phyloP scores from a whole-genome alignment of 2,888 invertebrate species.

The Coenonympha arcania region DNA sequence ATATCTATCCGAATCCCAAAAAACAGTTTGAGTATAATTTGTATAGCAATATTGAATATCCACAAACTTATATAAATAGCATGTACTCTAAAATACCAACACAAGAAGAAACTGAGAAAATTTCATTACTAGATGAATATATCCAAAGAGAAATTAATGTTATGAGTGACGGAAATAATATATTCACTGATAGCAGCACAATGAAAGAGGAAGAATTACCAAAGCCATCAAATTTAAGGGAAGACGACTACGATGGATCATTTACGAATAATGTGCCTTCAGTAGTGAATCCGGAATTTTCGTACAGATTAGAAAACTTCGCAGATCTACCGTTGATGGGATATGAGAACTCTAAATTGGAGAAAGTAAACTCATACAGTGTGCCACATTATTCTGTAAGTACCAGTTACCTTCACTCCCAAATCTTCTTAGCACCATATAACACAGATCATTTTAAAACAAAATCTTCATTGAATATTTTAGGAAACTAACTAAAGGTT shows the following conservation, averaged over 20 bases:
- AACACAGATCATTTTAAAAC: background rate
- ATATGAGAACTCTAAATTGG: constrained; percentile 49
- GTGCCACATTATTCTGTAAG: constrained; percentile 69
- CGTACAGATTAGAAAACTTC: constrained; percentile 54
- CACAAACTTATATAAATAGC: constrained; percentile 12
- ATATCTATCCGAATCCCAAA: background rate
- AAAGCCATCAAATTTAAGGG: constrained; percentile 50
- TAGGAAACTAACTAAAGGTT: no score
- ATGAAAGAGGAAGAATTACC: constrained; percentile 47
- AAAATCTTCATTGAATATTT: background rate
- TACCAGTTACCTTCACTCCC: constrained; percentile 27
- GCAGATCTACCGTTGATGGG: constrained; percentile 60
- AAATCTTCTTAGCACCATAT: background rate
- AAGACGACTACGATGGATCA: constrained; percentile 45
- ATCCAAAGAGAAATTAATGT: constrained; percentile 32
- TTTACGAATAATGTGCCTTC: constrained; percentile 51
- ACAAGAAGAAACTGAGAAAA: constrained; percentile 31
- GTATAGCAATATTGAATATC: background rate
- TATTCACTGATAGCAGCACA: constrained; percentile 32
- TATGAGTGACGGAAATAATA: constrained; percentile 19
- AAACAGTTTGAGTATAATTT: background rate
- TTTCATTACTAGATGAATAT: constrained; percentile 30
- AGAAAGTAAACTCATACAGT: constrained; percentile 57
- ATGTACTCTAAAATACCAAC: constrained; percentile 22
- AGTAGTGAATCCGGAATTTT: constrained; percentile 39